Base-by-base conservation (phyloP, 2,113 vertebrate species). In the Stercorarius parasiticus region DNA sequence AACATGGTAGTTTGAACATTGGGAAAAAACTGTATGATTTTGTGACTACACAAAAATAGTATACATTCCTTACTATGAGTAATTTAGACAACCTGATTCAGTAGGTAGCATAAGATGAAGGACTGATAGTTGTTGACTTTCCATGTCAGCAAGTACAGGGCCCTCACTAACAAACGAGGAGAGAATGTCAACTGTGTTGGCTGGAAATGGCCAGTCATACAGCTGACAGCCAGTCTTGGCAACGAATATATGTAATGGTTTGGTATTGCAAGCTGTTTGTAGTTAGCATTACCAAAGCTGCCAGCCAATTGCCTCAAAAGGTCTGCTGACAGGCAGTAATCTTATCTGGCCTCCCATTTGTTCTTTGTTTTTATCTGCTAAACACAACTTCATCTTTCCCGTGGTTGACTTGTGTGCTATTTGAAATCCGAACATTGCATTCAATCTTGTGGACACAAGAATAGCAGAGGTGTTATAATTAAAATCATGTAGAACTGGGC, bases 241-340 rank as follows among this genome's bases (percentile, higher is more conserved):
- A 96, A 93, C 38, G 65, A 73, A 80, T 96, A 49, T 65, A 36
- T 82, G 74, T 80, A 95, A 82, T 93, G 84, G 78, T 58, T 96
- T 89, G 84, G 82, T 97, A 56, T 49, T 91, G 93, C 95, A 94
- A 95, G 92, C 82, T 98, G 95, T 96, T 96, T 90, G 62, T 81
- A 96, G 84, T 97, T 96, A 97, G 58, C 88, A 40, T 91, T 92
- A 96, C 92, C 74, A 82, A 95, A 96, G 79, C 86, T 94, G 92
- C 90, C 92, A 96, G 93, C 88, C 96, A 76, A 77, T 95, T 93
- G 86, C 83, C 72, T 90, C 88, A 56, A 93, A 95, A 96, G 43
- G 82, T 87, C 72, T 97, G 96, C 93, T 98, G 97, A 97, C 95
- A 97, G 79, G 78, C 93, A 96, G 92, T 96, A 97, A 96, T 96